phyloP scores from a whole-genome alignment of 23 tunicate species.

The Diplosoma virens region DNA sequence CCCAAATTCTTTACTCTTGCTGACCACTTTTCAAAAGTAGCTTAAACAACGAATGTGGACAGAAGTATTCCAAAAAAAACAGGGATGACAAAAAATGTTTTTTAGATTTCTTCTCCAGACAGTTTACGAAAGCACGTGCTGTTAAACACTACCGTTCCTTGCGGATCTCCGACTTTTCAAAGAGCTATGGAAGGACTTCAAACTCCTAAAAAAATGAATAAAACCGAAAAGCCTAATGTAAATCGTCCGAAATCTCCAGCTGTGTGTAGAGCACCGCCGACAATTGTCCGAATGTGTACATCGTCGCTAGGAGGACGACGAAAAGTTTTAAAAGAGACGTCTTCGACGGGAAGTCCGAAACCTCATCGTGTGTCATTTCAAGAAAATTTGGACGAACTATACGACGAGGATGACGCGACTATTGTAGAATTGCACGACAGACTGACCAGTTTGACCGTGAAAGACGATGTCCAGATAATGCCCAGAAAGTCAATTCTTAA shows the following conservation, averaged over 20 bases:
- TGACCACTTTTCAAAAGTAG: too few relatives aligned
- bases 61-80: too few relatives aligned
- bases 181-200: constrained; percentile 65
- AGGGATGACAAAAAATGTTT: background rate
- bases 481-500: constrained; percentile 73
- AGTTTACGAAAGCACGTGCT: constrained; percentile 50
- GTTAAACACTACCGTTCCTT: constrained; percentile 65
- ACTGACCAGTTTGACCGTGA: constrained; percentile 9
- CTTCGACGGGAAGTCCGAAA: constrained; percentile 4
- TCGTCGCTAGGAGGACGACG: constrained; percentile 40
- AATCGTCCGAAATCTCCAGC: background rate
- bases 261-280: background rate
- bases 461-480: constrained; percentile 7
- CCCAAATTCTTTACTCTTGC: too few relatives aligned
- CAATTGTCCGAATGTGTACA: background rate
- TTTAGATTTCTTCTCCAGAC: background rate
- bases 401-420: constrained; percentile 29
- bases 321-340: constrained; percentile 5
- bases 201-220: constrained; percentile 1
- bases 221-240: background rate
- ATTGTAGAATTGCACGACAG: constrained; percentile 29
- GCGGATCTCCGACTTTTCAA: constrained; percentile 85
- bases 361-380: constrained; percentile 16
- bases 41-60: too few relatives aligned
- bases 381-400: background rate